phyloP scores from a whole-genome alignment of 2,888 invertebrate genomes.

The Drosophila falleni region DNA sequence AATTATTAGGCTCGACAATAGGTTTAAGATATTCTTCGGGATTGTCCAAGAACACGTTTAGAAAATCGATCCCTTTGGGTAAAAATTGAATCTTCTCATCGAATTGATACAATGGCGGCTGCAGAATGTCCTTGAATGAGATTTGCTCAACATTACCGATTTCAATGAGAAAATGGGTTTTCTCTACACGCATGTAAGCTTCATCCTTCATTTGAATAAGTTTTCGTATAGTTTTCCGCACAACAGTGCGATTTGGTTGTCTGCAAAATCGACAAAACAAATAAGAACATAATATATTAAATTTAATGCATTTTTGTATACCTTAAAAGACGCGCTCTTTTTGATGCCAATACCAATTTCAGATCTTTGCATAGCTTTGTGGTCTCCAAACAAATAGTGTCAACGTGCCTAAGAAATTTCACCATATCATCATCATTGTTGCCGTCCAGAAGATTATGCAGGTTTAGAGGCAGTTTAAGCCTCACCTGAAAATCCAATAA shows the following conservation, averaged over 20 bases:
- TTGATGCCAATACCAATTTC: constrained; percentile 41
- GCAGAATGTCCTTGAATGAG: constrained; percentile 69
- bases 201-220: constrained; percentile 25
- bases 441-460: constrained; percentile 37
- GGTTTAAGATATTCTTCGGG: constrained; percentile 64
- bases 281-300: not conserved
- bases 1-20: constrained; percentile 11
- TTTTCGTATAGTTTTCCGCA: constrained; percentile 60
- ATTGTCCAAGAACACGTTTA: constrained; percentile 64
- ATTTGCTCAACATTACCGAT: constrained; percentile 67
- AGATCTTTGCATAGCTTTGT: constrained; percentile 44
- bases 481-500: constrained; percentile 72
- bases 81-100: constrained; percentile 72
- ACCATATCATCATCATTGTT: constrained; percentile 47
- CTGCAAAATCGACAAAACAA: constrained; percentile 43
- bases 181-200: constrained; percentile 40
- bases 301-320: constrained; percentile 20
- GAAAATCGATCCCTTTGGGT: constrained; percentile 74
- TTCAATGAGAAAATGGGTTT: constrained; percentile 60
- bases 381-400: constrained; percentile 54
- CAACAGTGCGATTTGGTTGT: constrained; percentile 55
- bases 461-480: constrained; percentile 67
- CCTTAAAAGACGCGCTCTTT: constrained; percentile 61
- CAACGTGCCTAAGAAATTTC: constrained; percentile 57
- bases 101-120: constrained; percentile 71